These are phyloP conservation scores for Smutsia gigantea DNA, from an alignment of 2,797 vertebrate genomes.

Conservation along the genomic window DNA sequence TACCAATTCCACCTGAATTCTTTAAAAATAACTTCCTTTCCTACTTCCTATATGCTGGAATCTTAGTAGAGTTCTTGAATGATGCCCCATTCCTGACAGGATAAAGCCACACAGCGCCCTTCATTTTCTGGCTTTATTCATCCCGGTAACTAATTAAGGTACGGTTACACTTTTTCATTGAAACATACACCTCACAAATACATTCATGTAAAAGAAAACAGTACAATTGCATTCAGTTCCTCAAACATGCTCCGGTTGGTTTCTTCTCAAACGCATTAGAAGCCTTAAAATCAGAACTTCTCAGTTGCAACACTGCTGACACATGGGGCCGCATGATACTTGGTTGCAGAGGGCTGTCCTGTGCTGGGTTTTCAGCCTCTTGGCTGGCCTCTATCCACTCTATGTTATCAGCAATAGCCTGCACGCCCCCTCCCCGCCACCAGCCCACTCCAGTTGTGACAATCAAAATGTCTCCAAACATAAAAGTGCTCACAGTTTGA, in stretches of 20 bases:
- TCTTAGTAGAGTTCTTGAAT: not conserved
- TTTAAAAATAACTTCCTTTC: not conserved
- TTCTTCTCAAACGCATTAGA: not conserved
- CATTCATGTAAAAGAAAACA: not conserved
- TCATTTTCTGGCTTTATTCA: not conserved
- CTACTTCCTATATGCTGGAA: not conserved
- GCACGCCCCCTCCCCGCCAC: too few species aligned
- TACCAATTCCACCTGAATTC: not conserved
- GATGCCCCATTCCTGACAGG: not conserved
- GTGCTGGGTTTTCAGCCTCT: fast-evolving
- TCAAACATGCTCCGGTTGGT: not conserved
- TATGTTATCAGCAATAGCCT: not conserved
- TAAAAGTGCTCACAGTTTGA: not conserved
- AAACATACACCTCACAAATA: not conserved
- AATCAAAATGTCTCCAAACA: not conserved
- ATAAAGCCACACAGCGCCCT: not conserved
- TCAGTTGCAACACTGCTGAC: not conserved
- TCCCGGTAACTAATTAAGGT: not conserved
- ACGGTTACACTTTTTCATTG: not conserved
- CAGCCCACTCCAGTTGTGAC: too few species aligned
- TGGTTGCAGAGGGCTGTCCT: not conserved
- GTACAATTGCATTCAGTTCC: not conserved
- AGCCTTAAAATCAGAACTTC: not conserved
- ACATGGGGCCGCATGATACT: too few species aligned
- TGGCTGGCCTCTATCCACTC: not conserved